Evolutionary conservation across 2,888 invertebrate genomes (phyloP).

Genomic region (Drosophila melanosoma): DNA sequence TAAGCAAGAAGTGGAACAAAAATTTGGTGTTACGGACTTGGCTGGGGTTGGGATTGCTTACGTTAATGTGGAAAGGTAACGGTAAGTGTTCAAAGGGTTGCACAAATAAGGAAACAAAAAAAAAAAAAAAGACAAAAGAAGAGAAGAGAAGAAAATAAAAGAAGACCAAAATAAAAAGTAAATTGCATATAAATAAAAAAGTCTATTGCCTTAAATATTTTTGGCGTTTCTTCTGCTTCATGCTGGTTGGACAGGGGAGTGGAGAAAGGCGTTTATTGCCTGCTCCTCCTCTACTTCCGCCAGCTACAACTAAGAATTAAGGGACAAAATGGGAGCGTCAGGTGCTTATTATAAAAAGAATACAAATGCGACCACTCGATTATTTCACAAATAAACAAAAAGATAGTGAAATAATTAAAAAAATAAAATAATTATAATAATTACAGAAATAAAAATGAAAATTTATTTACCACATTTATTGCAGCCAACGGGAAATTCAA

Average conservation of each 20-base stretch:
- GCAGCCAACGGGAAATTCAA: neutral
- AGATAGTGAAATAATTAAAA: neutral
- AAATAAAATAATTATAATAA: neutral
- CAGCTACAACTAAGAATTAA: neutral
- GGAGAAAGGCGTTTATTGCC: slow-evolving; percentile 34
- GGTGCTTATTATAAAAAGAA: slow-evolving; percentile 12
- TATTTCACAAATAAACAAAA: neutral
- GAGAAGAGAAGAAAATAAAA: neutral
- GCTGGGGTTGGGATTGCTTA: neutral
- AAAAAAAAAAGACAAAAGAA: neutral
- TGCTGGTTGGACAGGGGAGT: neutral
- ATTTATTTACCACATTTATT: neutral
- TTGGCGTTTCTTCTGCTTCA: slow-evolving; percentile 10
- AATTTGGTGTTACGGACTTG: slow-evolving; percentile 4
- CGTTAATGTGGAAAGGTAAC: slow-evolving; percentile 17
- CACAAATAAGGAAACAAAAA: slow-evolving; percentile 41
- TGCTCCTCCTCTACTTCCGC: neutral
- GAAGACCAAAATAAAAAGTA: slow-evolving; percentile 25
- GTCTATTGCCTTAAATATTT: slow-evolving; percentile 55
- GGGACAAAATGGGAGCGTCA: neutral
- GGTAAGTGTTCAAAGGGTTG: slow-evolving; percentile 56
- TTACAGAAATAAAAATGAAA: neutral
- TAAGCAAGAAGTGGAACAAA: slow-evolving; percentile 14
- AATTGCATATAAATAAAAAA: slow-evolving; percentile 69
- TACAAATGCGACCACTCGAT: slow-evolving; percentile 11